Conservation (phyloP, 2,113 vertebrate genomes). For the Origma solitaria region DNA sequence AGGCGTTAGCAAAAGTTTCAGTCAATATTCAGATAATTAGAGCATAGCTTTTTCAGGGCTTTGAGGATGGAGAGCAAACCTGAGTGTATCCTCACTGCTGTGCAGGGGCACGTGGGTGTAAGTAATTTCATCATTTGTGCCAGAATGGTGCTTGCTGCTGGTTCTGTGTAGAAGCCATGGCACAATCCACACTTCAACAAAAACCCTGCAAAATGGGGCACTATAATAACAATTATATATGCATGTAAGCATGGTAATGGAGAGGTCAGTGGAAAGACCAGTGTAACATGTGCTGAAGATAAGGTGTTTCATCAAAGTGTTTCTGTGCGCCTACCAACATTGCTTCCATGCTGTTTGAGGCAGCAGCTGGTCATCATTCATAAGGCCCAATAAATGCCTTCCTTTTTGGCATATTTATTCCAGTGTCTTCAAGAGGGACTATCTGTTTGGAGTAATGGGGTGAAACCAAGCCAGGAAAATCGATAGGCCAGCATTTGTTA, state of each 20-base stretch:
- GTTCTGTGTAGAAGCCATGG: neutral
- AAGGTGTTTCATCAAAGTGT: neutral
- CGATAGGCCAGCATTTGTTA: neutral
- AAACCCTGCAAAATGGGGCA: neutral
- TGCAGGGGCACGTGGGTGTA: neutral
- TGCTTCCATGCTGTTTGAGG: rapidly evolving
- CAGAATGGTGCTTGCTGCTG: neutral
- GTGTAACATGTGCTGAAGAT: neutral
- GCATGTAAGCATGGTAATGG: neutral
- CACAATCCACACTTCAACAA: neutral
- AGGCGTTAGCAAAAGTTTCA: neutral
- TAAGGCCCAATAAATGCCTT: neutral
- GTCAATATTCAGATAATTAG: neutral
- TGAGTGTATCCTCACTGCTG: neutral
- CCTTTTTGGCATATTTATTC: neutral
- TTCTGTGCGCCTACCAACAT: neutral
- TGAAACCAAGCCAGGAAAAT: neutral
- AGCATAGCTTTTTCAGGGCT: neutral
- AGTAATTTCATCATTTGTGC: neutral
- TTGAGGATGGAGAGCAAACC: neutral
- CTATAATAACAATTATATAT: neutral
- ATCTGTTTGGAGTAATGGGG: neutral
- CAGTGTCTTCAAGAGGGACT: neutral
- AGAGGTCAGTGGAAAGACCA: neutral
- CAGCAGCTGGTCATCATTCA: neutral